Percentiles rank a stretch among this genome's conserved stretches.
Evolutionary conservation across 2,797 vertebrate species (phyloP).

Genomic region (Thamnophis elegans): DNA sequence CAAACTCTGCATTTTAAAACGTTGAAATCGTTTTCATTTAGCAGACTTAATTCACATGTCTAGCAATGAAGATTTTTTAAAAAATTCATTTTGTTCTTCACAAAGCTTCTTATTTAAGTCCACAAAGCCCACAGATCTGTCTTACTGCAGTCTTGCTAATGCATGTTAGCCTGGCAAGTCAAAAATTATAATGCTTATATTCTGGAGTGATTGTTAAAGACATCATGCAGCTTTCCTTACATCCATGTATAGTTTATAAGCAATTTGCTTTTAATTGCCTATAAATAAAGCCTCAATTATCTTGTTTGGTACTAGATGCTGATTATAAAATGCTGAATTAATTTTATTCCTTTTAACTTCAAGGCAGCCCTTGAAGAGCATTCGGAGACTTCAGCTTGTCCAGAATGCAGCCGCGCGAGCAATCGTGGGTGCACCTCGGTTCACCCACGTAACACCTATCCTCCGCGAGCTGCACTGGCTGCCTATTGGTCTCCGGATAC

Average conservation of each 20-base stretch:
- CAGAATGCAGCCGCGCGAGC: no score
- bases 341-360: neutral
- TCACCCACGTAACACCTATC: no score
- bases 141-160: neutral
- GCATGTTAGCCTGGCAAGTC: neutral
- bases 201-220: neutral
- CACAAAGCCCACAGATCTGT: neutral
- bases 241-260: neutral
- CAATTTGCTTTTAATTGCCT: neutral
- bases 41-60: neutral
- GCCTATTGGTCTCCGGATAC: no score
- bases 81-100: neutral
- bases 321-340: neutral
- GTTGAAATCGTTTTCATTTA: neutral
- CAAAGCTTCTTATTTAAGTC: neutral
- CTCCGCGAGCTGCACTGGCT: no score
- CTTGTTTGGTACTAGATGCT: neutral
- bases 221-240: neutral
- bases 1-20: neutral
- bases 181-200: neutral
- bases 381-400: no score
- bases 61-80: neutral
- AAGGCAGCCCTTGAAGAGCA: no score
- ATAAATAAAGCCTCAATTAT: neutral
- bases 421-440: no score